Evolutionary conservation across 2,113 vertebrate genomes (phyloP).

Genomic region (Siniperca chuatsi): DNA sequence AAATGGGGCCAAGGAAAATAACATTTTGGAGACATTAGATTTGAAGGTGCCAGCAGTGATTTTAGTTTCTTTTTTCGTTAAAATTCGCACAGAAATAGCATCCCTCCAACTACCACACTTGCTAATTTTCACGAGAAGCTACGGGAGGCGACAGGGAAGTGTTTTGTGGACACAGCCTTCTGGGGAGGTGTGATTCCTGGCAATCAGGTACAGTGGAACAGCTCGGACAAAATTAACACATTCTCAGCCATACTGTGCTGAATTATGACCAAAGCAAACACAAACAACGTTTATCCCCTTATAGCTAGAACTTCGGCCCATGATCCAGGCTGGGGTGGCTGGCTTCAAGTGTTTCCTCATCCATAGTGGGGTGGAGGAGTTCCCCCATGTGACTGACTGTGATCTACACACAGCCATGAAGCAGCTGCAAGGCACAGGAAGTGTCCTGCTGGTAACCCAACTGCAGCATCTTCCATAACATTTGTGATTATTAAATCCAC

Average conservation of each 20-base stretch:
- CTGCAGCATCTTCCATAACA: neutral
- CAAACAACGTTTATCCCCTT: neutral
- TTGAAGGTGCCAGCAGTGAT: neutral
- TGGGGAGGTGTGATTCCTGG: slow-evolving; percentile 89
- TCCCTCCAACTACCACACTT: slow-evolving; percentile 87
- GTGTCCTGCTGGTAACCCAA: slow-evolving; percentile 85
- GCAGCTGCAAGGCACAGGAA: slow-evolving; percentile 84
- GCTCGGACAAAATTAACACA: neutral
- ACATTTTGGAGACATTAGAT: neutral
- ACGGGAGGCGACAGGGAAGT: slow-evolving; percentile 79
- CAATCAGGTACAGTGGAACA: slow-evolving; percentile 81
- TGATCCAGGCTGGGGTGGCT: slow-evolving; percentile 86
- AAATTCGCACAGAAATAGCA: slow-evolving; percentile 80
- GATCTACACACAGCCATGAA: slow-evolving; percentile 86
- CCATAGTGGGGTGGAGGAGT: slow-evolving; percentile 88
- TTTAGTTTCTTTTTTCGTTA: neutral
- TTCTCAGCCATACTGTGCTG: neutral
- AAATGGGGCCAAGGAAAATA: neutral
- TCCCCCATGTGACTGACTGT: slow-evolving; percentile 81
- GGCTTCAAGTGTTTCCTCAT: slow-evolving; percentile 91
- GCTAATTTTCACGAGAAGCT: slow-evolving; percentile 81
- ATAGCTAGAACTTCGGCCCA: slow-evolving; percentile 84
- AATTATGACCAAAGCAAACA: neutral
- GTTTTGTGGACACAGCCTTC: slow-evolving; percentile 88
- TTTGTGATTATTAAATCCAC: neutral